A percentile compares a stretch with the other conserved stretches of the same genome.
Evolutionary conservation across 1,140 invertebrate species (phyloP).

Genomic region (Uloborus diversus): DNA sequence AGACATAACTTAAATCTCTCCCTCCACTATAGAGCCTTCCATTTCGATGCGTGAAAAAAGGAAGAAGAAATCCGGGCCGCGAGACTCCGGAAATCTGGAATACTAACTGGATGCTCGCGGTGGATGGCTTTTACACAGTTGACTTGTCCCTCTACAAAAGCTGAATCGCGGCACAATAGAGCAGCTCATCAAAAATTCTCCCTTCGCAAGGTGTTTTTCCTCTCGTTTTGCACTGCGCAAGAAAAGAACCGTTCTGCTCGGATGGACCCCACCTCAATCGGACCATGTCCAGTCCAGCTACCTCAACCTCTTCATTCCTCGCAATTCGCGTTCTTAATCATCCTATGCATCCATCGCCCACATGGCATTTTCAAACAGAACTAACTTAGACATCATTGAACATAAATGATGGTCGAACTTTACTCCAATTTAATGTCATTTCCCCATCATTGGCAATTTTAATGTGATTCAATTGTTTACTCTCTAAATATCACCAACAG

Average conservation of each 20-base stretch:
- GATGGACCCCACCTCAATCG: conserved; percentile 40
- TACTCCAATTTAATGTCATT: no score
- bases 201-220: conserved; percentile 48
- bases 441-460: no score
- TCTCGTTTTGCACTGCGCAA: conserved; percentile 32
- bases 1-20: no score
- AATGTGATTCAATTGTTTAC: no score
- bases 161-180: conserved; percentile 13
- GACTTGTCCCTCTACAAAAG: conserved; percentile 19
- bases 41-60: not conserved
- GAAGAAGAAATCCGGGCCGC: not conserved
- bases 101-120: not conserved
- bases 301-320: no score
- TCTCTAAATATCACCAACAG: no score
- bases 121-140: conserved; percentile 28
- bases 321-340: no score
- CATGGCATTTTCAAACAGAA: no score
- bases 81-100: conserved; percentile 16
- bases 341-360: no score
- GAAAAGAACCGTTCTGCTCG: conserved; percentile 27
- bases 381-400: no score
- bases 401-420: no score
- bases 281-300: conserved; percentile 21
- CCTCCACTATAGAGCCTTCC: not conserved
- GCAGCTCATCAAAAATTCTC: conserved; percentile 46